Evolutionary conservation across 2,797 vertebrate species (phyloP).

Genomic region (Malacoraja senta): DNA sequence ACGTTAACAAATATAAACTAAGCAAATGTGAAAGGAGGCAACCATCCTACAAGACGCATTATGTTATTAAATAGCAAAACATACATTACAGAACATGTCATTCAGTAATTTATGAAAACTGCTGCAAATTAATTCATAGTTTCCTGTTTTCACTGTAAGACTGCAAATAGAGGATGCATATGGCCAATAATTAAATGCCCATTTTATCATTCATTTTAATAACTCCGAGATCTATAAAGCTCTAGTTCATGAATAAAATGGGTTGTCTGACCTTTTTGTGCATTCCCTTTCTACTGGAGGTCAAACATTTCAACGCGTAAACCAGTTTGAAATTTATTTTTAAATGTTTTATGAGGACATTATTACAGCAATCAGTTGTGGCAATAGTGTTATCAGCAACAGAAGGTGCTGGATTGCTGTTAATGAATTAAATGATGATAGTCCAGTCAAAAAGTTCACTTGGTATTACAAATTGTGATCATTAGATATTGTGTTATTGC

Average conservation of each 20-base stretch:
- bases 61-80: not conserved
- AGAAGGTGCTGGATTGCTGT: not conserved
- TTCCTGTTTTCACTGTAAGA: not conserved
- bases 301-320: not conserved
- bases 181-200: not conserved
- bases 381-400: not conserved
- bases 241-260: not conserved
- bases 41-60: not conserved
- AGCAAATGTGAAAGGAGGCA: not conserved
- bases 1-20: not conserved
- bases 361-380: not conserved
- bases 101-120: not conserved
- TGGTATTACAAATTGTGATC: not conserved
- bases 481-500: not conserved
- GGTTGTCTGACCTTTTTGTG: not conserved
- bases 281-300: not conserved
- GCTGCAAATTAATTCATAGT: not conserved
- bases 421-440: not conserved
- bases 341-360: constrained; percentile 14
- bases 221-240: not conserved
- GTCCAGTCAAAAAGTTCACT: constrained; percentile 22
- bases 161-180: not conserved
- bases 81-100: not conserved
- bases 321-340: not conserved
- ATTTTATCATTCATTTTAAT: constrained; percentile 13